Evolutionary conservation across 2,113 vertebrate species (phyloP).

Genomic region (Atractosteus spatula): DNA sequence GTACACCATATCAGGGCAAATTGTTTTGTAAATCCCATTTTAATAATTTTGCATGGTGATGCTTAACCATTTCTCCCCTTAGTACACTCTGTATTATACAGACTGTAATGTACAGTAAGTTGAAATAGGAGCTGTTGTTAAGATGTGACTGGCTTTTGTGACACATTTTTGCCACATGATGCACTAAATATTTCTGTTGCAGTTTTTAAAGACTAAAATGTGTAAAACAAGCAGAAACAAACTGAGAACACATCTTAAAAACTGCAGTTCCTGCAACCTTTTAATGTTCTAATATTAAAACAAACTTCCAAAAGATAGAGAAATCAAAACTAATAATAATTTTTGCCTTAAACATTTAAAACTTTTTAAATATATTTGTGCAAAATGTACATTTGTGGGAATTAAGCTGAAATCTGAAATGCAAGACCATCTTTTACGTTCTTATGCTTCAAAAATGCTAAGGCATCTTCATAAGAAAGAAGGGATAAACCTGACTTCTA

Average conservation of each 20-base stretch:
- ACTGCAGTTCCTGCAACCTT: neutral
- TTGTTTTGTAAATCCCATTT: neutral
- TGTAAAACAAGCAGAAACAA: neutral
- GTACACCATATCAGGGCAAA: neutral
- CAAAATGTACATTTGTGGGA: conserved; percentile 48
- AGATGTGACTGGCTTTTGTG: neutral
- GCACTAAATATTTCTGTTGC: neutral
- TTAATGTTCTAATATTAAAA: neutral
- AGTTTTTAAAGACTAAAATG: neutral
- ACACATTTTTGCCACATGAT: neutral
- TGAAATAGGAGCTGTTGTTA: conserved; percentile 14
- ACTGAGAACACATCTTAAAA: neutral
- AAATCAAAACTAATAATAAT: neutral
- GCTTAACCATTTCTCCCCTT: neutral
- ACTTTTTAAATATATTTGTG: neutral
- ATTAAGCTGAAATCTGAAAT: conserved; percentile 56
- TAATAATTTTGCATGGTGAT: neutral
- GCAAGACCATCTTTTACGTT: conserved; percentile 61
- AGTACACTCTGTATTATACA: conserved; percentile 8
- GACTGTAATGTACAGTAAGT: conserved; percentile 11
- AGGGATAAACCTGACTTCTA: conserved; percentile 54
- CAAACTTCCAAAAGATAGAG: neutral
- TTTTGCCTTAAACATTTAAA: neutral
- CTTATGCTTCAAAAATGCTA: conserved; percentile 52
- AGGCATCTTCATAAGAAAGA: conserved; percentile 53